Conservation (phyloP, 2,797 vertebrate genomes). For the Prionace glauca region DNA sequence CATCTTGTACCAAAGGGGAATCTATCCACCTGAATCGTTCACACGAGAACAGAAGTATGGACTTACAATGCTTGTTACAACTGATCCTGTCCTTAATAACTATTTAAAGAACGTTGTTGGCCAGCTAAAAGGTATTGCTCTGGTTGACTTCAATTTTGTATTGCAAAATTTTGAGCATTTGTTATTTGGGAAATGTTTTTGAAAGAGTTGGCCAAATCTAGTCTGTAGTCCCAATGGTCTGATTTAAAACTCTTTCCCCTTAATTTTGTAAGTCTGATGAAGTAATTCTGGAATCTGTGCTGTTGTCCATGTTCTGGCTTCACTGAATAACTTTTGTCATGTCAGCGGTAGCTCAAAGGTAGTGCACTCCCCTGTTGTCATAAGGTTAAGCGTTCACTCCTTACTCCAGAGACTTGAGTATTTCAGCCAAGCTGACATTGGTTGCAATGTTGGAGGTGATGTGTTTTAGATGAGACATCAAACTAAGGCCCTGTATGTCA, state of each 20-base stretch:
- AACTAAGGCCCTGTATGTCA: not conserved
- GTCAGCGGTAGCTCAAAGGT: not conserved
- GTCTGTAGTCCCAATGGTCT: not conserved
- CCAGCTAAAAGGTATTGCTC: constrained; percentile 78
- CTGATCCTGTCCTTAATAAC: constrained; percentile 76
- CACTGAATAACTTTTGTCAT: not conserved
- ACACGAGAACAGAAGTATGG: constrained; percentile 81
- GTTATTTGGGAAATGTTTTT: not conserved
- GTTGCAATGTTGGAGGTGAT: not conserved
- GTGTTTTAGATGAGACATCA: not conserved
- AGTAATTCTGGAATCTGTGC: not conserved
- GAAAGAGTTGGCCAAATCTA: not conserved
- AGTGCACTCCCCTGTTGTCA: not conserved
- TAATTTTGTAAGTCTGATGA: not conserved
- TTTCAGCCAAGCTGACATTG: not conserved
- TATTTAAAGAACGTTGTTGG: constrained; percentile 83
- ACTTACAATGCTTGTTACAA: constrained; percentile 81
- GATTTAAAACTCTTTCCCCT: not conserved
- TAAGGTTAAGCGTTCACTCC: not conserved
- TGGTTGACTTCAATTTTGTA: not conserved
- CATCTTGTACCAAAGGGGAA: constrained; percentile 89
- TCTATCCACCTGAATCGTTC: constrained; percentile 90
- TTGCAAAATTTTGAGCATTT: not conserved
- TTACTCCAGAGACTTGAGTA: not conserved
- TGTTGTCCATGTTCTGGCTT: not conserved